Evolutionary conservation across 2,888 invertebrate genomes (phyloP).

Genomic region (Hemistola chrysoprasaria): DNA sequence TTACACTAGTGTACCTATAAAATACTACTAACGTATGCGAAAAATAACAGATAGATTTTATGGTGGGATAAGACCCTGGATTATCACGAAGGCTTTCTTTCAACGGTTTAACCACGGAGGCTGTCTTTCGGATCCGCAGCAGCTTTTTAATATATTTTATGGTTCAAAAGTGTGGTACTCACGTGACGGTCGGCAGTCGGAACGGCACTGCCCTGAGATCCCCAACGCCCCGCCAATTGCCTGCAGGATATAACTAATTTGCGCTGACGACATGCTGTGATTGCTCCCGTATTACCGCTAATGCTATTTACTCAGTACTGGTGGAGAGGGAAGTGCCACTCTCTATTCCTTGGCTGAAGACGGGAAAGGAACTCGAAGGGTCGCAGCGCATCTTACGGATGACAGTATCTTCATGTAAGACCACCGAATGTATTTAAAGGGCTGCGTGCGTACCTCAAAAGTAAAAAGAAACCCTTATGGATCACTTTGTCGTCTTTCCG

Average conservation of each 20-base stretch:
- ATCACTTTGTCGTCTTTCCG: no score
- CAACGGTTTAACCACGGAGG: no score
- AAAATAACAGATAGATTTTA: no score
- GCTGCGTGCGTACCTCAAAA: no score
- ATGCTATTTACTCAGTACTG: constrained; percentile 45
- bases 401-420: not conserved
- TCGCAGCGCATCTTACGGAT: not conserved
- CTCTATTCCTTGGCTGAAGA: constrained; percentile 5
- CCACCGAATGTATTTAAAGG: no score
- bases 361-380: constrained; percentile 1
- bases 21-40: no score
- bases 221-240: constrained; percentile 56
- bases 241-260: constrained; percentile 69
- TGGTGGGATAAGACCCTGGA: no score
- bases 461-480: no score
- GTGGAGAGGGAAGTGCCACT: constrained; percentile 21
- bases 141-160: no score
- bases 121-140: no score
- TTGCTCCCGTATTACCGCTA: constrained; percentile 50
- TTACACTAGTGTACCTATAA: no score
- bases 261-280: constrained; percentile 50
- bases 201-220: constrained; percentile 36
- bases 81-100: no score
- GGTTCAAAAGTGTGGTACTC: constrained; percentile 21
- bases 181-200: constrained; percentile 37